Conservation (phyloP, 1,140 invertebrate genomes). For the Brachystomella parvula region DNA sequence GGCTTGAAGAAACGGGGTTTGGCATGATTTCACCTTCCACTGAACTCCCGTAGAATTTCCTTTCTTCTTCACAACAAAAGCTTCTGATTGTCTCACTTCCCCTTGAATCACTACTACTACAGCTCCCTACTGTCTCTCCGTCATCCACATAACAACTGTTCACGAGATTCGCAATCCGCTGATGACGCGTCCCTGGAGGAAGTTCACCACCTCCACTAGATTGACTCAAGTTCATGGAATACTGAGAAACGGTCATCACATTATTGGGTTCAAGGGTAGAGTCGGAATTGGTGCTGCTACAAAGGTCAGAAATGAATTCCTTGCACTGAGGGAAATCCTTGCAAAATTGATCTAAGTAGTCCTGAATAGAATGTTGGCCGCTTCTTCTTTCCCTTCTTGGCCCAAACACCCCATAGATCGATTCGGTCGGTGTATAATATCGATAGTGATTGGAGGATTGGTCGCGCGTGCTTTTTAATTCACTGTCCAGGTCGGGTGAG, state of each 20-base stretch:
- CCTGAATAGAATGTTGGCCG: conserved; percentile 47
- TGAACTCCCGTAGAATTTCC: background rate
- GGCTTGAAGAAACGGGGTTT: too few relatives aligned
- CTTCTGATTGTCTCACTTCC: background rate
- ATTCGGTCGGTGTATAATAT: background rate
- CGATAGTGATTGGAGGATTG: background rate
- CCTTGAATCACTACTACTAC: background rate
- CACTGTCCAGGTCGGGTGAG: conserved; percentile 34
- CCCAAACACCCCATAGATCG: background rate
- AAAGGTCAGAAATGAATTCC: conserved; percentile 51
- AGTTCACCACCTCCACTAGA: background rate
- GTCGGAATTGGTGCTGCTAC: conserved; percentile 4
- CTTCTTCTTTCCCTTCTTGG: background rate
- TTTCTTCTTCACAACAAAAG: background rate
- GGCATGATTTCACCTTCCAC: too few relatives aligned
- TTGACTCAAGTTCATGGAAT: conserved; percentile 17
- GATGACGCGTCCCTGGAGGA: conserved; percentile 4
- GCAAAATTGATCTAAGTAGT: conserved; percentile 63
- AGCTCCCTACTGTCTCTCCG: background rate
- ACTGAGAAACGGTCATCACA: conserved; percentile 23
- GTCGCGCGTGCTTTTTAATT: background rate
- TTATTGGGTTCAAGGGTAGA: conserved; percentile 12
- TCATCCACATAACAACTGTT: conserved; percentile 2
- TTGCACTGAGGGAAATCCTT: conserved; percentile 59
- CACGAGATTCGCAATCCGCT: conserved; percentile 17